Evolutionary conservation across 2,797 vertebrate species (phyloP), one percentile per base, ranked within the genome.

Genomic region (Limnodromus scolopaceus): DNA sequence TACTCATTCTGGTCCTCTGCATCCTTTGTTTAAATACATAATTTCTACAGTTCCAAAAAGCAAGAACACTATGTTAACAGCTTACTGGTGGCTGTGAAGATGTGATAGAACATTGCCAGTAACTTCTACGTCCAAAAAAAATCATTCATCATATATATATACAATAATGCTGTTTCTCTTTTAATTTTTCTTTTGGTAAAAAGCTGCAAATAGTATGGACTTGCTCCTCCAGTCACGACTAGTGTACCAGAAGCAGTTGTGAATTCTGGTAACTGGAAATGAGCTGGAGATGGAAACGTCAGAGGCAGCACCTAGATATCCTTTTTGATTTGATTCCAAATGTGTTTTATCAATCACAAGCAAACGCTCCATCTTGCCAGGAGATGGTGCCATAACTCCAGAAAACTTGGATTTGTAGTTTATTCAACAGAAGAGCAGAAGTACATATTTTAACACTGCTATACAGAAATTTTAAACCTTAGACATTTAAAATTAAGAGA

Each of bases 341-440:
- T 10, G 7, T 0, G 0, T 51, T 57, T 25, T 79, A 4, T 1
- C 4, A 11, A 7, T 24, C 66, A 10, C 0, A 2, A 11, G 51
- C 54, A 72, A 92, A 36, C 3, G 41, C 20, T 72, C 8, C 3
- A 9, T 38, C 9, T 36, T 27, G 48, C 76, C 96, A 94, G 38
- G 2, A 96, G 96, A 92, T 97, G 96, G 96, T 46, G 83, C 28
- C 32, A 20, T 39, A 92, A 61, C 36, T n/a, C 74, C 53, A 92
- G 43, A 71, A 94, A 96, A 53, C 0, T 0, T 4, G 9, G 1
- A 6, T 58, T 8, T 14, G 7, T 25, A 9, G 1, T 22, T 16
- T 2, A 49, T 28, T 32, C 20, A 32, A 4, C 3, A 25, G 6
- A 9, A 55, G 70, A 72, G 5, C 3, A 27, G 10, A 16, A 13